Base-by-base conservation (phyloP, 1,140 invertebrate genomes). In the Phymastichus coffea region DNA sequence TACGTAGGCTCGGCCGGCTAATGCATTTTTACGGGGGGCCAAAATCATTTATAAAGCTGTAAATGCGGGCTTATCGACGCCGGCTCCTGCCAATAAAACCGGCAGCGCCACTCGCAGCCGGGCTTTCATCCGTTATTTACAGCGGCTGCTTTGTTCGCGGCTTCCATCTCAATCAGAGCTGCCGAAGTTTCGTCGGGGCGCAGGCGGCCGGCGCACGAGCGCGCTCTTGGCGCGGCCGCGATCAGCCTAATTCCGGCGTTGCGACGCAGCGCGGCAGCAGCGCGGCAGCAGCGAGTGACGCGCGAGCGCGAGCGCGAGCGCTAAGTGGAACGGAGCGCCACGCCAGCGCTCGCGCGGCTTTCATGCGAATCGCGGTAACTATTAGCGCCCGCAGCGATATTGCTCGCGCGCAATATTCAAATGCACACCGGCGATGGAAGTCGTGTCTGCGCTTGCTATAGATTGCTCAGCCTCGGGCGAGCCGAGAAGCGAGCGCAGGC, bases 41-140 rank as follows among this genome's bases (percentile, higher is more conserved):
- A 76, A 79, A 79, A 80, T 80, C 78, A 79, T 80, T 80, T 80
- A 79, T 80, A 80, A 62, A 78, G 74, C 77, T 76, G 77, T 80
- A 80, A 80, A 79, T 80, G 76, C 64, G 57, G 74, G 68, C 72
- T 77, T 80, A 78, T 79, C 76, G 76, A 68, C 28, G 6, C 28
- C 28, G 28, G 28, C 28, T 69, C 69, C 71, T 70, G 62, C 69
- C 74, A 78, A 78, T 79, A 79, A 80, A 80, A 80, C 63, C 57
- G 6, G 28, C 28, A 33, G 28, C 6, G 28, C 28, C 28, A 33
- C 28, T 33, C 28, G 6, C 6, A 33, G 53, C 70, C 69, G 71
- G 69, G 38, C 64, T 77, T 79, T 80, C 78, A 77, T 79, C 67
- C 78, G 75, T 78, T 80, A 80, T 80, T 80, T 79, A 79, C 75